Evolutionary conservation across 2,888 invertebrate genomes (phyloP).

Genomic region (Chouioia cunea): DNA sequence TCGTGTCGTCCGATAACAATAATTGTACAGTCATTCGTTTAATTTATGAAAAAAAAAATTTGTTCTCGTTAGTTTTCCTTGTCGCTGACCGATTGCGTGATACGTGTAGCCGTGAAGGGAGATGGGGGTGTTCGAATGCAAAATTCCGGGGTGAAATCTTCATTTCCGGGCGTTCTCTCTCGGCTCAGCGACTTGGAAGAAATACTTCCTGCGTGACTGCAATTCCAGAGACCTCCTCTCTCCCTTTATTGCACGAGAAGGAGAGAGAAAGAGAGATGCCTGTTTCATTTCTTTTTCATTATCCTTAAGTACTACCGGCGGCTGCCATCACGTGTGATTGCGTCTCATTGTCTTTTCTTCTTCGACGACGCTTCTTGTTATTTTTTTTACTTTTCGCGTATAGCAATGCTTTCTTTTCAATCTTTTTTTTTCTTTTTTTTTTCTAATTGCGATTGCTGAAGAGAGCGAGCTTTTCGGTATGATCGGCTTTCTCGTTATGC

Average conservation of each 20-base stretch:
- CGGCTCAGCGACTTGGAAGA: conserved; percentile 64
- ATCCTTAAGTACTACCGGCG: conserved; percentile 24
- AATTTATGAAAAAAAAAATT: too few species aligned
- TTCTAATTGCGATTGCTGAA: too few species aligned
- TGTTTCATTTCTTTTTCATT: too few species aligned
- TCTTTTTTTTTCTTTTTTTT: too few species aligned
- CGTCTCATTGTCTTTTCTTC: conserved; percentile 33
- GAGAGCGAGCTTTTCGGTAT: too few species aligned
- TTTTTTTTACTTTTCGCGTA: conserved; percentile 9
- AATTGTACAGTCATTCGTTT: too few species aligned
- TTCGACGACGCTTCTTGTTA: conserved; percentile 4
- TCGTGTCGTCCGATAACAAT: too few species aligned
- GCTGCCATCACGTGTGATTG: conserved; percentile 38
- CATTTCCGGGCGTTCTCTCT: conserved; percentile 47
- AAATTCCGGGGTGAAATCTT: conserved; percentile 50
- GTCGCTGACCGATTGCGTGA: too few species aligned
- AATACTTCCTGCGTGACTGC: conserved; percentile 64
- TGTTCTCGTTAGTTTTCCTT: too few species aligned
- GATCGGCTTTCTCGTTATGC: too few species aligned
- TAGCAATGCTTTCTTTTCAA: neutral
- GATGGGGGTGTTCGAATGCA: conserved; percentile 59
- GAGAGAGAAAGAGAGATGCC: conserved; percentile 1
- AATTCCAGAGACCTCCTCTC: conserved; percentile 59
- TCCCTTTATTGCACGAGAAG: conserved; percentile 44
- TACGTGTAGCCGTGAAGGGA: neutral